Conservation (phyloP, 2,888 invertebrate species). For the Melitaea athalia region DNA sequence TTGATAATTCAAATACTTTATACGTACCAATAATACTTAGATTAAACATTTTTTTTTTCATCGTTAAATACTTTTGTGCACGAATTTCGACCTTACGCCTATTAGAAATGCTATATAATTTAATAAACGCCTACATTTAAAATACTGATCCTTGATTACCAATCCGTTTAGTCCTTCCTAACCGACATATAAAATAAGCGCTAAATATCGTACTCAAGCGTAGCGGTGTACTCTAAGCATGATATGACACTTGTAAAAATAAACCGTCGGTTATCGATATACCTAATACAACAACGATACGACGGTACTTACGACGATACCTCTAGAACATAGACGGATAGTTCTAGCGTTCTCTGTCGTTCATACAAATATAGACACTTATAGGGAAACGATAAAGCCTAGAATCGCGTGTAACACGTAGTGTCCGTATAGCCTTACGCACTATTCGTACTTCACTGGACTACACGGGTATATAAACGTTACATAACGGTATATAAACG, state of each 20-base stretch:
- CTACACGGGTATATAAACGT: slow-evolving; percentile 15
- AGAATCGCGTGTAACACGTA: slow-evolving; percentile 36
- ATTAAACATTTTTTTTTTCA: slow-evolving; percentile 50
- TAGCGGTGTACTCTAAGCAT: slow-evolving; percentile 56
- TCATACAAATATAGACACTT: slow-evolving; percentile 48
- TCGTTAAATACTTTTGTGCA: slow-evolving; percentile 75
- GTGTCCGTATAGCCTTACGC: slow-evolving; percentile 26
- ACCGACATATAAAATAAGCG: slow-evolving; percentile 42
- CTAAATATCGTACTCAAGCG: slow-evolving; percentile 58
- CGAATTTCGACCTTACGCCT: slow-evolving; percentile 59
- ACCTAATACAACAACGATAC: slow-evolving; percentile 62
- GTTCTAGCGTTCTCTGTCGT: slow-evolving; percentile 5
- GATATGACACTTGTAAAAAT: slow-evolving; percentile 67
- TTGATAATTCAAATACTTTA: slow-evolving; percentile 41
- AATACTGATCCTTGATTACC: slow-evolving; percentile 51
- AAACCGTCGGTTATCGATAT: slow-evolving; percentile 44
- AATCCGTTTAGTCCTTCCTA: slow-evolving; percentile 9
- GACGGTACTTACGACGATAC: slow-evolving; percentile 24
- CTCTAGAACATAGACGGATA: not conserved
- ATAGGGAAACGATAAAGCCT: slow-evolving; percentile 36
- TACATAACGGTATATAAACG: slow-evolving; percentile 33
- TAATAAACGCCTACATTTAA: slow-evolving; percentile 52
- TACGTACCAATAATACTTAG: slow-evolving; percentile 66
- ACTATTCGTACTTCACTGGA: slow-evolving; percentile 43
- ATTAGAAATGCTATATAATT: slow-evolving; percentile 57